These are phyloP conservation scores for Sinocyclocheilus rhinocerous DNA, from an alignment of 2,113 vertebrate species.

Conservation along the genomic window DNA sequence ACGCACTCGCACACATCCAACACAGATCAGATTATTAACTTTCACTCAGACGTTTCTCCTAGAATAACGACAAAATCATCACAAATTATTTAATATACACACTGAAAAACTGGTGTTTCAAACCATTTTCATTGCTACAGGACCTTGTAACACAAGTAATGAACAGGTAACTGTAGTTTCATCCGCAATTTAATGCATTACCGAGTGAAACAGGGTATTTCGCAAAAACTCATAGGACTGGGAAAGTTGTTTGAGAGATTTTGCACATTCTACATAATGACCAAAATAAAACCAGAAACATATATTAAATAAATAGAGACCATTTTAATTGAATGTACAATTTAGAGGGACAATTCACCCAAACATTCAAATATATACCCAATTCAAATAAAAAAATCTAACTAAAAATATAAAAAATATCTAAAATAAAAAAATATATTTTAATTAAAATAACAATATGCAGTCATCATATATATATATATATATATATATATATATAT, in stretches of 20 bases:
- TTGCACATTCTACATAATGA: not conserved
- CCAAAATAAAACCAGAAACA: not conserved
- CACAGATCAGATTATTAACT: not conserved
- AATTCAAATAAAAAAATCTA: too few relatives aligned
- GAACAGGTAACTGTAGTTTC: not conserved
- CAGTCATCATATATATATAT: too few relatives aligned
- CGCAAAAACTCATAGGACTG: not conserved
- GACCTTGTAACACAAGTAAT: too few relatives aligned
- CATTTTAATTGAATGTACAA: not conserved
- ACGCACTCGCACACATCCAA: conserved; percentile 43
- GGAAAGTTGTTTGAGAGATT: not conserved
- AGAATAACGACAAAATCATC: not conserved
- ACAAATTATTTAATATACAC: not conserved
- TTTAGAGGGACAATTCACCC: not conserved
- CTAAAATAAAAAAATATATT: too few relatives aligned
- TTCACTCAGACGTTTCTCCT: too few relatives aligned
- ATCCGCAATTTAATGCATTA: not conserved
- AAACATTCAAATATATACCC: too few relatives aligned
- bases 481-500: too few relatives aligned
- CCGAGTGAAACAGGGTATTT: not conserved
- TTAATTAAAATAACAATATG: too few relatives aligned
- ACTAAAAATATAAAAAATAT: too few relatives aligned
- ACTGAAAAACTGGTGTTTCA: too few relatives aligned
- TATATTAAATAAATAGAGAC: not conserved
- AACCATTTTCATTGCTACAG: too few relatives aligned